Base-by-base conservation (phyloP, 2,888 invertebrate genomes). In the Tipula helvola region DNA sequence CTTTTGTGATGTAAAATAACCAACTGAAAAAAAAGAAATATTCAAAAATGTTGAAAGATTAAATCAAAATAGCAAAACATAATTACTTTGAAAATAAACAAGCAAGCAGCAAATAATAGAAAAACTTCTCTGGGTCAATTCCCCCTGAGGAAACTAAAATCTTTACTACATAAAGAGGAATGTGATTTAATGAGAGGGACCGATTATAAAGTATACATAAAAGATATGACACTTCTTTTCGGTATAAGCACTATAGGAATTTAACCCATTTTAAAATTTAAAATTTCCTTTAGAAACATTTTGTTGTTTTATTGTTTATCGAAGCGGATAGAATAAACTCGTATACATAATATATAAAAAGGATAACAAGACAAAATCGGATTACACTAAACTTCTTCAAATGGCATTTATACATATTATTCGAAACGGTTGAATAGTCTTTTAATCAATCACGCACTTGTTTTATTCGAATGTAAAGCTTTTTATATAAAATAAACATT, bases 251-350 rank as follows among this genome's bases (percentile, higher is more conserved):
- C n/a, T n/a, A 3, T 28, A 71, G 28, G 71, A 71, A 71, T 71
- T 71, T 71, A 71, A 71, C 71, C 71, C 71, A 71, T 71, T 71
- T 71, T 71, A 71, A 71, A 71, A 71, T 71, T 71, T 71, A 71
- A 71, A 28, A 28, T 28, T 71, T 8, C 28, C 10, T 52, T 52
- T 5, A 52, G 2, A n/a, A 71, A 71, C 28, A 71, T 28, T 28
- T 71, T 71, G 5, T 71, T 28, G 28, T 18, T 28, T 28, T 71
- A 71, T 71, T 28, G 8, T 71, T 71, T 71, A 10, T 71, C 28
- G 18, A 10, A 28, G 28, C 5, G 52, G 52, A 16, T 71, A 12
- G 12, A 10, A 28, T 5, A 16, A 52, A 52, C 28, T 71, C 18
- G 39, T 3, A 39, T 16, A 57, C 28, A 71, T 71, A 71, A 71